A percentile compares a stretch with the other conserved stretches of the same genome.
Conservation (phyloP, 2,797 vertebrate genomes). For the Lepilemur septentrionalis region DNA sequence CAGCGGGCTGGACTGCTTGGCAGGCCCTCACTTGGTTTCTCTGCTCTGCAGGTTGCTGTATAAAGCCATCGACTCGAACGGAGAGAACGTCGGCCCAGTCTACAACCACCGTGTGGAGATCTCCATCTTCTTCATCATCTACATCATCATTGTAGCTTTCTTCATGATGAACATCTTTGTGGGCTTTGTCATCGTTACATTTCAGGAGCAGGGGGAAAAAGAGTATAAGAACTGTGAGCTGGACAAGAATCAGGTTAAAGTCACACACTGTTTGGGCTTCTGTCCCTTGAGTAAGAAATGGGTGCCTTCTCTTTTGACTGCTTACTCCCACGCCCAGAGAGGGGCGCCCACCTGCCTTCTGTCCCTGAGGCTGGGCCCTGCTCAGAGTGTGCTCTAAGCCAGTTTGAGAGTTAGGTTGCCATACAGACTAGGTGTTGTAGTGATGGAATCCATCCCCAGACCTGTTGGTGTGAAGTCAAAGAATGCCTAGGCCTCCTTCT, state of each 20-base stretch:
- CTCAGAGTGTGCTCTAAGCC: neutral
- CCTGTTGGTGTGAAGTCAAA: neutral
- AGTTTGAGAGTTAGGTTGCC: neutral
- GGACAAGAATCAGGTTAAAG: slow-evolving; percentile 98
- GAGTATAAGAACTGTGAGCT: slow-evolving; percentile 99
- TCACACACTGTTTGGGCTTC: slow-evolving; percentile 58
- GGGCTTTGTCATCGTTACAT: slow-evolving; percentile 99
- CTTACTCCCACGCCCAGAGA: neutral
- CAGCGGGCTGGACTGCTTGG: neutral
- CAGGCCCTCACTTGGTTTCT: slow-evolving; percentile 13
- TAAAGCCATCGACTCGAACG: slow-evolving; percentile 98
- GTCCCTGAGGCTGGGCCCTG: neutral
- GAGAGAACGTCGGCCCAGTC: slow-evolving; percentile 95
- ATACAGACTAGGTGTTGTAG: neutral
- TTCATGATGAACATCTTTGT: slow-evolving; percentile 99
- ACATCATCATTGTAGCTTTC: slow-evolving; percentile 99
- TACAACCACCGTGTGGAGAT: slow-evolving; percentile 99
- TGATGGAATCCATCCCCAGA: neutral
- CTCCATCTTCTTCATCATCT: slow-evolving; percentile 99
- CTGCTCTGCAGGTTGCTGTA: slow-evolving; percentile 91
- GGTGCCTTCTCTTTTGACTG: neutral
- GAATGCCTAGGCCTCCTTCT: neutral
- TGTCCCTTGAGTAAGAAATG: neutral
- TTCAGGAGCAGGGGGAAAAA: slow-evolving; percentile 99
- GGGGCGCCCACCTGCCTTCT: neutral